phyloP scores from a whole-genome alignment of 2,888 invertebrate species.

The Ichneumoninae sp. region DNA sequence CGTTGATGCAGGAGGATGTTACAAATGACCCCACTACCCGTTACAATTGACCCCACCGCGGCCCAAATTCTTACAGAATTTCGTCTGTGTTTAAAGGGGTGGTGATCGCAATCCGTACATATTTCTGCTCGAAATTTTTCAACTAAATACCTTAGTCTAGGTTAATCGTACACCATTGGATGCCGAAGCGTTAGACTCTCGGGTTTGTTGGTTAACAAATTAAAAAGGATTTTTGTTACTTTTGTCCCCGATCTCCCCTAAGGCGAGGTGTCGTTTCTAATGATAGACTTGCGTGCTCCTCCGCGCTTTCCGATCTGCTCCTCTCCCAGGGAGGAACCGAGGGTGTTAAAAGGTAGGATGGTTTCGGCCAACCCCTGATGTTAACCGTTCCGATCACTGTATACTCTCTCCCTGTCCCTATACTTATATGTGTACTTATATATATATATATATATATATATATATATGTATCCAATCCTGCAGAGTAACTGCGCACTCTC shows the following conservation, averaged over 20 bases:
- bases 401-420: conserved; percentile 62
- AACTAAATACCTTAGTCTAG: too few relatives aligned
- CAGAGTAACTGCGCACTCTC: conserved; percentile 56
- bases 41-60: too few relatives aligned
- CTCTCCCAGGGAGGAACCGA: conserved; percentile 74
- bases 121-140: too few relatives aligned
- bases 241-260: not conserved
- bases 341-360: conserved; percentile 83
- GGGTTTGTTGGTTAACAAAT: too few relatives aligned
- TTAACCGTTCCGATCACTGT: conserved; percentile 82
- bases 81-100: too few relatives aligned
- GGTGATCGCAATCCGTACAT: too few relatives aligned
- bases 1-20: too few relatives aligned
- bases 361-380: conserved; percentile 82
- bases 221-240: too few relatives aligned
- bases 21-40: too few relatives aligned
- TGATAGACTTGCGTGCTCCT: conserved; percentile 80
- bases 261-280: conserved; percentile 79
- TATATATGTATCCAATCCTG: conserved; percentile 16
- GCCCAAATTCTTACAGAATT: too few relatives aligned
- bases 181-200: too few relatives aligned
- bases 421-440: conserved; percentile 38
- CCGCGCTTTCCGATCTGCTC: conserved; percentile 70
- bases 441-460: conserved; percentile 51
- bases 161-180: too few relatives aligned